Conservation (phyloP, 2,113 vertebrate species). For the Dasyurus viverrinus region DNA sequence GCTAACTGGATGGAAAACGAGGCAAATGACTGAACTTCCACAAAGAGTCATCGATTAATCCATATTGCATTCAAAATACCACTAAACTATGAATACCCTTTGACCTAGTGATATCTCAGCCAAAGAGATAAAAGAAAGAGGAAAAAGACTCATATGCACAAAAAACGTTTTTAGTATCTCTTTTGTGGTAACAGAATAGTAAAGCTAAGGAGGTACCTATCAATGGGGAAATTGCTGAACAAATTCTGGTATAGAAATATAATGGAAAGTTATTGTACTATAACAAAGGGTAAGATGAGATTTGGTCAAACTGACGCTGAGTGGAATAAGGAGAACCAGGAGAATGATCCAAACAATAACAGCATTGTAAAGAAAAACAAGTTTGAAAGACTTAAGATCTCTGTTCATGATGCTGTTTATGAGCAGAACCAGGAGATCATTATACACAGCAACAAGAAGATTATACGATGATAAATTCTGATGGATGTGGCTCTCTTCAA, state of each 20-base stretch:
- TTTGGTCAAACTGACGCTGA: not conserved
- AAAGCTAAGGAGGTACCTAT: not conserved
- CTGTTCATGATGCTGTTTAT: not conserved
- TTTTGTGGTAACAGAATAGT: not conserved
- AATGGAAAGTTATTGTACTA: not conserved
- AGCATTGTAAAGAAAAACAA: not conserved
- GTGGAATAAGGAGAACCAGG: not conserved
- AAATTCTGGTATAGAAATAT: not conserved
- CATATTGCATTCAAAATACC: not conserved
- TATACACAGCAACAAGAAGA: no score
- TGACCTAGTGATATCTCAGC: not conserved
- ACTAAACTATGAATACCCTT: not conserved
- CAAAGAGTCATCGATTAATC: not conserved
- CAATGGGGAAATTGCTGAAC: not conserved
- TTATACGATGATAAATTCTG: no score
- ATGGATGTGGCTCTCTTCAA: no score
- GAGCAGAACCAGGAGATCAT: no score
- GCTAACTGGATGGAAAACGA: not conserved
- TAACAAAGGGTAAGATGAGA: not conserved
- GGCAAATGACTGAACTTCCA: not conserved
- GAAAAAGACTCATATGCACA: not conserved
- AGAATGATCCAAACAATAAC: not conserved
- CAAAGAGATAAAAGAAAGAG: not conserved
- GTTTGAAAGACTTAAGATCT: not conserved
- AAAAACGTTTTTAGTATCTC: not conserved